These are phyloP conservation scores for Agelaius tricolor DNA, from an alignment of 2,113 vertebrate species.

Conservation along the genomic window DNA sequence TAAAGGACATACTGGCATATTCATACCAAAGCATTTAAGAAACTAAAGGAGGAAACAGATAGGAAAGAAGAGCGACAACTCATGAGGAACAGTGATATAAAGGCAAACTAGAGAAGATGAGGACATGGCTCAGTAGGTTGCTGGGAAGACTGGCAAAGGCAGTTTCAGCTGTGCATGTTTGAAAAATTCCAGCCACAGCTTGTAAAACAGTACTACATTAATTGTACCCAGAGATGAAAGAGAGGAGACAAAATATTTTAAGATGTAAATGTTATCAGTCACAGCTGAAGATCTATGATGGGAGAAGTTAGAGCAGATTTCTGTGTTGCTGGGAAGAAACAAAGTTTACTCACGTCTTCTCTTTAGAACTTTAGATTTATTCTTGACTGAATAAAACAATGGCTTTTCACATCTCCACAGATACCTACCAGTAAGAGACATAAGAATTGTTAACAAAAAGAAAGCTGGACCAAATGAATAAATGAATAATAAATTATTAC, in stretches of 20 bases:
- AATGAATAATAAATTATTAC: neutral
- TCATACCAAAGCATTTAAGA: neutral
- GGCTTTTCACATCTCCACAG: slow-evolving; percentile 77
- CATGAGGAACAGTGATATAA: neutral
- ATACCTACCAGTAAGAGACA: slow-evolving; percentile 51
- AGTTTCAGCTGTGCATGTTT: neutral
- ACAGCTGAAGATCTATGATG: neutral
- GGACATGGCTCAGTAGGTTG: neutral
- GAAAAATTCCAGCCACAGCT: neutral
- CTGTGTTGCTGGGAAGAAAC: neutral
- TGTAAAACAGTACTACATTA: neutral
- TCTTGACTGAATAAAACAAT: slow-evolving; percentile 56
- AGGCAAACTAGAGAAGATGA: neutral
- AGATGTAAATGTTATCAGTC: slow-evolving; percentile 15
- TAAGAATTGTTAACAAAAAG: neutral
- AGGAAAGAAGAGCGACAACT: neutral
- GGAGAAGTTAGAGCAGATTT: slow-evolving; percentile 1
- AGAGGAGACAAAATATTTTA: neutral
- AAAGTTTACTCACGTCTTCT: slow-evolving; percentile 74
- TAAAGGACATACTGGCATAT: neutral
- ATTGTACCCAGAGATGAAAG: slow-evolving; percentile 9
- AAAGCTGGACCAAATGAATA: neutral
- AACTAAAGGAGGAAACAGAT: neutral
- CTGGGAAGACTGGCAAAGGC: neutral
- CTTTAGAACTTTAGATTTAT: slow-evolving; percentile 62